Evolutionary conservation across 1,140 invertebrate genomes (phyloP), one percentile per base, ranked within the genome.

Genomic region (Heliconius eleuchia): DNA sequence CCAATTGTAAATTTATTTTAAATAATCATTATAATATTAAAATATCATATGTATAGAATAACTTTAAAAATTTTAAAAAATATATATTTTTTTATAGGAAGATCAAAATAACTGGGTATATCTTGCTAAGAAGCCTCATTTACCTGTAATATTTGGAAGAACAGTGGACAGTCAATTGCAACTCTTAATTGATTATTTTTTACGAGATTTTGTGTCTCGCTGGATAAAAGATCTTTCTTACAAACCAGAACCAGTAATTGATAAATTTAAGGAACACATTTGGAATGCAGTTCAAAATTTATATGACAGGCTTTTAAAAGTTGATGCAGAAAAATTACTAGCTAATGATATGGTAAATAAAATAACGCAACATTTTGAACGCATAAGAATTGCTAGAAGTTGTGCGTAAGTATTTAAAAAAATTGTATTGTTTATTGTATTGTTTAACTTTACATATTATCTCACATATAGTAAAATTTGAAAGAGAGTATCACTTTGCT

Each of bases 321-420:
- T 98, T 71, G 98, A 98, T 94, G 96, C 97, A 39, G 96, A 98
- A 71, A 97, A 97, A 91, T 94, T 98, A 30, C 96, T 98, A 60
- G 97, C 98, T 6, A 96, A 96, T 87, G 97, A 97, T 92, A 96
- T 98, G 91, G 96, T 98, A 4, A 96, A 95, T 70, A 96, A 96
- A 90, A 96, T 98, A 11, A 97, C 97, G 46, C 95, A 96, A 80
- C 98, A 99, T 95, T 97, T 98, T 94, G 97, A 98, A 89, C 97
- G 97, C 87, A 97, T 98, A 71, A 95, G 97, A 84, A 95, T 97
- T 86, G 96, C 97, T 23, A 96, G 97, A 89, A 95, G 96, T 86
- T 96, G 96, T 86, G 96, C 96, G 97, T 97, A 95, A 96, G 96
- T 96, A 87, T n/a, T 52, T 39, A 23, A 55, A 52, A 70, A 57